These are phyloP conservation scores for Rutilus rutilus DNA, from an alignment of 2,113 vertebrate genomes.

Conservation along the genomic window DNA sequence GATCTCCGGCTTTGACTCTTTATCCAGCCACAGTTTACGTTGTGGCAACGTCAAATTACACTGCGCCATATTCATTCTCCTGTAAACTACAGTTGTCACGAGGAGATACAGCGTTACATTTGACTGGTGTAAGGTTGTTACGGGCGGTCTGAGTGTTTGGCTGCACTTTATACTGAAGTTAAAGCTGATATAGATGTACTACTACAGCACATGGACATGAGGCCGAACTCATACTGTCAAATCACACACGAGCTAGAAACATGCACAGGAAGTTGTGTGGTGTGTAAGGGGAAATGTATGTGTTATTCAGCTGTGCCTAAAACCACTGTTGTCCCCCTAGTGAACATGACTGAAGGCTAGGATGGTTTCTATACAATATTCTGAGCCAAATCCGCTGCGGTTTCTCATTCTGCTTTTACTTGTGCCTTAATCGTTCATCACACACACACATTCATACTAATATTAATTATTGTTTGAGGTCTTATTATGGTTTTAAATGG, in stretches of 20 bases:
- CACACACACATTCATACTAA: neutral
- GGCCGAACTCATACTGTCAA: neutral
- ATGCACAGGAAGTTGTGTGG: neutral
- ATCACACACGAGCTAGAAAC: neutral
- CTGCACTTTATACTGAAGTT: neutral
- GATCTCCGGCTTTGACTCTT: neutral
- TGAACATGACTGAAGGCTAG: neutral
- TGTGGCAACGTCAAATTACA: neutral
- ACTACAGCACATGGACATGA: neutral
- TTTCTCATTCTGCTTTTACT: constrained; percentile 18
- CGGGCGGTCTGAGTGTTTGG: neutral
- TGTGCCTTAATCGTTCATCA: constrained; percentile 6
- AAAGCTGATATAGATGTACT: neutral
- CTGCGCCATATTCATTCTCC: neutral
- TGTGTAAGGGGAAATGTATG: neutral
- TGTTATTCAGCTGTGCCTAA: constrained; percentile 3
- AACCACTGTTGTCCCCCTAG: neutral
- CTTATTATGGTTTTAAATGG: neutral
- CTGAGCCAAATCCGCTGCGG: constrained; percentile 1
- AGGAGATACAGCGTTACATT: neutral
- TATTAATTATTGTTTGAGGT: neutral
- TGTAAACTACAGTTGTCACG: neutral
- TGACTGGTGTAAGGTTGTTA: neutral
- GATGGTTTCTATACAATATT: neutral
- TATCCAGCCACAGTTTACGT: neutral